Percentiles rank a stretch among this genome's conserved stretches.
These are phyloP conservation scores for Crossaster papposus DNA, from an alignment of 53 echinoderm and acorn worm genomes.

Conservation along the genomic window DNA sequence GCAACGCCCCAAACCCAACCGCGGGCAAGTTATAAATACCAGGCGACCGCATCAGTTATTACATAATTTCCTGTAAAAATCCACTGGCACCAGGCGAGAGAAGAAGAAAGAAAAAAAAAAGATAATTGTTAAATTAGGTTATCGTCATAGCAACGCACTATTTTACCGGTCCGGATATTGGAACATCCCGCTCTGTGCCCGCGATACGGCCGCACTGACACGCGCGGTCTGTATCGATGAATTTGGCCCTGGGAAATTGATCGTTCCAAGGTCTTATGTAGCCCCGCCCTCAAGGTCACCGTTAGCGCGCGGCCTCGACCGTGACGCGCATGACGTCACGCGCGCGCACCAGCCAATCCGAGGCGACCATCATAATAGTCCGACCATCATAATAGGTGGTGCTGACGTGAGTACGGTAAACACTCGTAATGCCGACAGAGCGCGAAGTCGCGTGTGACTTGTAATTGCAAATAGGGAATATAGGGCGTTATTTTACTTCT, in stretches of 20 bases:
- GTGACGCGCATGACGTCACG: slow-evolving; percentile 39
- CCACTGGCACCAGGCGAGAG: slow-evolving; percentile 26
- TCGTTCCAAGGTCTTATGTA: slow-evolving; percentile 28
- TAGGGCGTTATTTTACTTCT: background rate
- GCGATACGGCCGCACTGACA: slow-evolving; percentile 29
- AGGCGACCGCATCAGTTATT: slow-evolving; percentile 10
- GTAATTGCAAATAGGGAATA: slow-evolving; percentile 8
- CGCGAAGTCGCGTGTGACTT: slow-evolving; percentile 5
- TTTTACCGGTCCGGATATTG: slow-evolving; percentile 45
- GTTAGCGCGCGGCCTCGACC: slow-evolving; percentile 59
- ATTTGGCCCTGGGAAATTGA: slow-evolving; percentile 55
- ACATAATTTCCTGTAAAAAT: slow-evolving; percentile 35
- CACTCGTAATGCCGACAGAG: background rate
- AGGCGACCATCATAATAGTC: background rate
- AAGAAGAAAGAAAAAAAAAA: slow-evolving; percentile 12
- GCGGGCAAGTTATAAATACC: slow-evolving; percentile 31
- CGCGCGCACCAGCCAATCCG: background rate
- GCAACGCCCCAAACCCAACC: background rate
- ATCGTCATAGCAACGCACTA: slow-evolving; percentile 47
- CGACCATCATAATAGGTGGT: background rate
- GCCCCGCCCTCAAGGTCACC: slow-evolving; percentile 23
- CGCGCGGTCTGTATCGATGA: slow-evolving; percentile 48
- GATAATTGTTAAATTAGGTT: slow-evolving; percentile 55
- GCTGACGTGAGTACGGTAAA: background rate
- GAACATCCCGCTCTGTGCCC: slow-evolving; percentile 18